A percentile compares a stretch with the other conserved stretches of the same genome.
These are phyloP conservation scores for Crambe crambe DNA, from an alignment of 37 sponge, comb jelly and placozoan genomes.

Conservation along the genomic window DNA sequence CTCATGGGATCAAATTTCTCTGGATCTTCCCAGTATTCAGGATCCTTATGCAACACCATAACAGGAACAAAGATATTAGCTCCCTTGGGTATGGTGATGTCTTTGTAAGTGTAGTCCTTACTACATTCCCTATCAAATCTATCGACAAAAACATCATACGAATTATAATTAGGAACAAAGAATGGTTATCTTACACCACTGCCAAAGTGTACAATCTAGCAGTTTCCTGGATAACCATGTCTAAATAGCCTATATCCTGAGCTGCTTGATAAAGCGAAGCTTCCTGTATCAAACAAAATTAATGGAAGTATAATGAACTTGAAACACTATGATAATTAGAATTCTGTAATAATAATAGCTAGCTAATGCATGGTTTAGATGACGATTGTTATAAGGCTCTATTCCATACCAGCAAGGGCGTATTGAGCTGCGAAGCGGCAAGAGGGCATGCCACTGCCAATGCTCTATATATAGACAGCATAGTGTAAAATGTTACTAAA, in stretches of 20 bases:
- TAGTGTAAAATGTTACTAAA: too few species aligned
- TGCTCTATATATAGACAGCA: too few species aligned
- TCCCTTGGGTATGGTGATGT: slow-evolving; percentile 47
- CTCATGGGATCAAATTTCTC: slow-evolving; percentile 80
- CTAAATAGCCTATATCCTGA: slow-evolving; percentile 71
- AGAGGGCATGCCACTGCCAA: too few species aligned
- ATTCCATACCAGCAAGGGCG: too few species aligned
- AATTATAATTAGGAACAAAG: too few species aligned
- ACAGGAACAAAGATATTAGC: slow-evolving; percentile 39
- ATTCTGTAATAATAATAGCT: too few species aligned
- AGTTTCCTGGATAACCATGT: slow-evolving; percentile 77
- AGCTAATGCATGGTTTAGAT: too few species aligned
- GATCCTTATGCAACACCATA: slow-evolving; percentile 55
- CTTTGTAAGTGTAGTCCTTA: slow-evolving; percentile 9
- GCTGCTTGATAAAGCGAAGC: slow-evolving; percentile 64
- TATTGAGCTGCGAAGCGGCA: too few species aligned
- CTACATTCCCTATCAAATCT: slow-evolving; percentile 1
- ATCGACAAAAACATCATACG: neutral
- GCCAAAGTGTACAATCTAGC: slow-evolving; percentile 71
- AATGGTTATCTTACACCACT: too few species aligned
- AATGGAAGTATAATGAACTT: too few species aligned
- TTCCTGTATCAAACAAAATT: slow-evolving; percentile 32
- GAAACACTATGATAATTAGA: too few species aligned
- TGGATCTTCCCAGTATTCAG: slow-evolving; percentile 76
- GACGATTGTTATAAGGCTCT: too few species aligned